Evolutionary conservation across 30 jellyfish, hydroid and myxozoan species (phyloP).

Genomic region (Cassiopea xamachana): DNA sequence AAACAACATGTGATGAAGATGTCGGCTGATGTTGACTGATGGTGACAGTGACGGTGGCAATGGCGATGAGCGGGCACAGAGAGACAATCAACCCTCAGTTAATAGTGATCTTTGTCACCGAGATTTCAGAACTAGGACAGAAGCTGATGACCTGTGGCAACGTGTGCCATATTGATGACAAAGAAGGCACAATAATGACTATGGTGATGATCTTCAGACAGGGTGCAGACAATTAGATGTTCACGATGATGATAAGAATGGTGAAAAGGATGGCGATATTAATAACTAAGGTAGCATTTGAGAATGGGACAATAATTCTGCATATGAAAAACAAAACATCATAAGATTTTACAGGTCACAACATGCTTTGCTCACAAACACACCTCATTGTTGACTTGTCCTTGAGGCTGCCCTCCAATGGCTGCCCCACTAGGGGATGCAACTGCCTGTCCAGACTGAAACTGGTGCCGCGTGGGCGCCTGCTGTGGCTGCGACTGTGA

Average conservation of each 20-base stretch:
- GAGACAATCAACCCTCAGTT: too few relatives aligned
- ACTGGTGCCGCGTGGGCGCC: constrained; percentile 63
- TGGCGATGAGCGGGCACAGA: neutral
- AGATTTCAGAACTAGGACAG: neutral
- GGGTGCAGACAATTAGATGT: neutral
- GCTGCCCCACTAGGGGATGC: constrained; percentile 74
- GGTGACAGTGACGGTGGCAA: neutral
- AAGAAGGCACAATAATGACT: neutral
- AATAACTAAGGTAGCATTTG: neutral
- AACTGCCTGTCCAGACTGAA: constrained; percentile 61
- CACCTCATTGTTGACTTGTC: constrained; percentile 80
- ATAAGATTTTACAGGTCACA: too few relatives aligned
- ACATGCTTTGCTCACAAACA: too few relatives aligned
- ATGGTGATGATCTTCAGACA: neutral
- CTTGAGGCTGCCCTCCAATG: constrained; percentile 84
- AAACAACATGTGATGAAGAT: too few relatives aligned
- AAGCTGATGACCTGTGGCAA: too few relatives aligned
- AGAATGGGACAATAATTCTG: neutral
- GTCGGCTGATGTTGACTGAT: neutral
- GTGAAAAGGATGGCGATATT: neutral
- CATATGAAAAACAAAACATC: too few relatives aligned
- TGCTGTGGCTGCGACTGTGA: constrained; percentile 51
- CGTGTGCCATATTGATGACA: too few relatives aligned
- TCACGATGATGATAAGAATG: neutral
- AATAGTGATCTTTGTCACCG: neutral